phyloP scores from a whole-genome alignment of 2,113 vertebrate genomes.

The Onychorhynchus coronatus region DNA sequence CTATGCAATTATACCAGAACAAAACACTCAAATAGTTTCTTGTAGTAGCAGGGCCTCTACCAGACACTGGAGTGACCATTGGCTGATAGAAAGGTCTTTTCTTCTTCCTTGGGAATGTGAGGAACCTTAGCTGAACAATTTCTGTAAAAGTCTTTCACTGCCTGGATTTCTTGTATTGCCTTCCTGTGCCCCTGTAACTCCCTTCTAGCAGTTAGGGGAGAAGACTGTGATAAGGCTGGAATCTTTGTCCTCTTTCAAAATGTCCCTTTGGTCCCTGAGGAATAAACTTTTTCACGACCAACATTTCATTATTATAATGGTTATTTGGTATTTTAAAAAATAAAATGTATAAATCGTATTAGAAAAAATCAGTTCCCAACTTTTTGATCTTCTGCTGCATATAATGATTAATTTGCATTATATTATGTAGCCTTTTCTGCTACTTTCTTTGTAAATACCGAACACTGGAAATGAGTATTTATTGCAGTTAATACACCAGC shows the following conservation, averaged over 20 bases:
- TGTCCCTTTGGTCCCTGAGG: not conserved
- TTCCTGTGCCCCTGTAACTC: not conserved
- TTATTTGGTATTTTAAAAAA: not conserved
- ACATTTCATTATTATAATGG: not conserved
- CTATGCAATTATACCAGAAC: not conserved
- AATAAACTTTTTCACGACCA: not conserved
- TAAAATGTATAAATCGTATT: not conserved
- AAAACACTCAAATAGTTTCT: not conserved
- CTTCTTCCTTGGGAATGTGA: not conserved
- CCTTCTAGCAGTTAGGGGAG: not conserved
- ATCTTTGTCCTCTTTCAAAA: not conserved
- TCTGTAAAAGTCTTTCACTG: not conserved
- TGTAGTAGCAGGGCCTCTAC: not conserved
- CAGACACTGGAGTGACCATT: not conserved
- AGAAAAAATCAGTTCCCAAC: not conserved
- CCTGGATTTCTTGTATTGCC: not conserved
- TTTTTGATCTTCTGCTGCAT: not conserved
- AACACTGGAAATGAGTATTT: not conserved
- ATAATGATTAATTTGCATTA: not conserved
- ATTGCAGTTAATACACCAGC: not conserved
- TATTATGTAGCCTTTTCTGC: not conserved
- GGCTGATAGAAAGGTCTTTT: not conserved
- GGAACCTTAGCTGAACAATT: not conserved
- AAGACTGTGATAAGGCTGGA: not conserved
- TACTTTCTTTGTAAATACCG: not conserved